phyloP scores from a whole-genome alignment of 1,140 invertebrate species.

The Paracyclopina nana region DNA sequence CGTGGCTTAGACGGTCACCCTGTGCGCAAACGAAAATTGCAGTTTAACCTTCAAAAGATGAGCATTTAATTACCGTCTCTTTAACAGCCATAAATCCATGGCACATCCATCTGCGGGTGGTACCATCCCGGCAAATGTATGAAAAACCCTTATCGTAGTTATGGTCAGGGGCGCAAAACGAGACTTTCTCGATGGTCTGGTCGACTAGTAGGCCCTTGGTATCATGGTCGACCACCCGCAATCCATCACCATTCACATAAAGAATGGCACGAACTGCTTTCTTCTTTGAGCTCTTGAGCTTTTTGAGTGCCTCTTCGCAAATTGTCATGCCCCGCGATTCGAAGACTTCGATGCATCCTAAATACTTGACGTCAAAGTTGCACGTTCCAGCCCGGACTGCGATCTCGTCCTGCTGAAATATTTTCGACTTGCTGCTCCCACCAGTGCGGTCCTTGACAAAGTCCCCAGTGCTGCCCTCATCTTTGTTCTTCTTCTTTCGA shows the following conservation, averaged over 20 bases:
- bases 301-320: slow-evolving; percentile 94
- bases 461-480: too few species aligned
- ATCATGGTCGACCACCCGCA: slow-evolving; percentile 94
- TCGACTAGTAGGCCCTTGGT: slow-evolving; percentile 97
- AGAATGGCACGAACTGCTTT: slow-evolving; percentile 69
- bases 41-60: neutral
- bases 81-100: slow-evolving; percentile 92
- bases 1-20: slow-evolving; percentile 92
- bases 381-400: slow-evolving; percentile 86
- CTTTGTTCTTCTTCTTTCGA: slow-evolving; percentile 47
- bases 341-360: slow-evolving; percentile 96
- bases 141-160: slow-evolving; percentile 96
- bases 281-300: slow-evolving; percentile 66
- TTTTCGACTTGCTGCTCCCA: slow-evolving; percentile 86
- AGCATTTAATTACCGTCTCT: slow-evolving; percentile 32
- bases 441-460: too few species aligned
- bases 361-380: slow-evolving; percentile 92
- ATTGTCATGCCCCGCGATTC: slow-evolving; percentile 98
- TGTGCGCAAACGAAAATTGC: slow-evolving; percentile 24
- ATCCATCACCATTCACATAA: slow-evolving; percentile 88
- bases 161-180: slow-evolving; percentile 95
- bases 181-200: slow-evolving; percentile 99
- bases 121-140: slow-evolving; percentile 68
- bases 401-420: slow-evolving; percentile 94
- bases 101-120: slow-evolving; percentile 89